A percentile compares a stretch with the other conserved stretches of the same genome.
phyloP scores from a whole-genome alignment of 2,113 vertebrate species.

The cat (Felis catus) region DNA sequence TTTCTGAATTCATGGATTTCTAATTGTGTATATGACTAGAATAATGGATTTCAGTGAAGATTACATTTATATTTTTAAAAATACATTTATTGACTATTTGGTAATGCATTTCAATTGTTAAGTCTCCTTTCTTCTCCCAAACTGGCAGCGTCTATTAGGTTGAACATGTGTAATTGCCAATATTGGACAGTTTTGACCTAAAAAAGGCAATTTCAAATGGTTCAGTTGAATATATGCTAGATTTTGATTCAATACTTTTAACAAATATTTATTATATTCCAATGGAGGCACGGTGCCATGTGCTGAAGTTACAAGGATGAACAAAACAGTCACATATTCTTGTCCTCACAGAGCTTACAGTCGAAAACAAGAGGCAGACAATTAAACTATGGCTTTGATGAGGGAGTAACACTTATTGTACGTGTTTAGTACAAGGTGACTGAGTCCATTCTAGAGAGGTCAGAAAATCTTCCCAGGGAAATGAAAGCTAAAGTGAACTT shows the following conservation, averaged over 20 bases:
- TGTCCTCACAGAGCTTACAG: not conserved
- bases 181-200: not conserved
- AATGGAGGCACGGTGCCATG: not conserved
- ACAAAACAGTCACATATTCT: not conserved
- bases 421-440: not conserved
- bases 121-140: not conserved
- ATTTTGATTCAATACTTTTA: constrained; percentile 8
- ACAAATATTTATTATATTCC: not conserved
- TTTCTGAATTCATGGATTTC: constrained; percentile 46
- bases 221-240: not conserved
- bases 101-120: not conserved
- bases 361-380: not conserved
- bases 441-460: not conserved
- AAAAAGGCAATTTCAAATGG: not conserved
- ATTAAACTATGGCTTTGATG: not conserved
- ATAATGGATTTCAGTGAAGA: constrained; percentile 45
- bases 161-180: not conserved
- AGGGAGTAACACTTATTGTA: not conserved
- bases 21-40: not conserved
- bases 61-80: not conserved
- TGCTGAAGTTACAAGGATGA: not conserved
- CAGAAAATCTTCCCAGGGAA: not conserved
- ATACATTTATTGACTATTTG: not conserved
- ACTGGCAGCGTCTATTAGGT: not conserved
- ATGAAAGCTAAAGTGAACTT: not conserved